A percentile compares a stretch with the other conserved stretches of the same genome.
Conservation (phyloP, 2,888 invertebrate species). For the Lasioglossum calceatum region DNA sequence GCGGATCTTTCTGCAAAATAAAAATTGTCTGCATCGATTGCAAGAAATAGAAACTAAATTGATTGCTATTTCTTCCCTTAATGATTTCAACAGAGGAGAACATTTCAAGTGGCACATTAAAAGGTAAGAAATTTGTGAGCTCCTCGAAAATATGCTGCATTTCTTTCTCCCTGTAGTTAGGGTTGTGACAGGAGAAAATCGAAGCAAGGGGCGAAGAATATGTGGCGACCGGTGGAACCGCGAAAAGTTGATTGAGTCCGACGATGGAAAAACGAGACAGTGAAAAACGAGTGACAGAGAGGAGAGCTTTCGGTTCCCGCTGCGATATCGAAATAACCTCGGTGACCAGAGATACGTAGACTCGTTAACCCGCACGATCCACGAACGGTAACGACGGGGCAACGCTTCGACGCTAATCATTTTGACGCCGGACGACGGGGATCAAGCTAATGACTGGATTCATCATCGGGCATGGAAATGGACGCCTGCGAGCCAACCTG, state of each 20-base stretch:
- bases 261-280: slow-evolving; percentile 46
- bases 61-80: no score
- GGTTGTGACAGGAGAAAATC: background rate
- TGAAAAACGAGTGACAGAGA: slow-evolving; percentile 23
- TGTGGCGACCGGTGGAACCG: background rate
- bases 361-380: slow-evolving; percentile 73
- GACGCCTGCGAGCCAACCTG: slow-evolving; percentile 46
- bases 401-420: slow-evolving; percentile 58
- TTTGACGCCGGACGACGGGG: slow-evolving; percentile 57
- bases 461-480: slow-evolving; percentile 57
- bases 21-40: no score
- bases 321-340: slow-evolving; percentile 75
- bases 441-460: slow-evolving; percentile 67
- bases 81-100: no score
- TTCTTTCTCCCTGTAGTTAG: background rate
- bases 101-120: background rate
- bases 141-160: background rate
- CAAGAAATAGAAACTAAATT: no score
- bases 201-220: background rate
- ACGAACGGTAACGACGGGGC: slow-evolving; percentile 69
- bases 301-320: slow-evolving; percentile 65
- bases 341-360: slow-evolving; percentile 72
- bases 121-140: background rate
- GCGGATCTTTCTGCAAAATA: no score
- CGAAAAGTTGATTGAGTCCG: slow-evolving; percentile 60